Percentiles rank a stretch among this genome's conserved stretches.
Evolutionary conservation across 1,140 invertebrate species (phyloP).

Genomic region (Magallana ariakensis): DNA sequence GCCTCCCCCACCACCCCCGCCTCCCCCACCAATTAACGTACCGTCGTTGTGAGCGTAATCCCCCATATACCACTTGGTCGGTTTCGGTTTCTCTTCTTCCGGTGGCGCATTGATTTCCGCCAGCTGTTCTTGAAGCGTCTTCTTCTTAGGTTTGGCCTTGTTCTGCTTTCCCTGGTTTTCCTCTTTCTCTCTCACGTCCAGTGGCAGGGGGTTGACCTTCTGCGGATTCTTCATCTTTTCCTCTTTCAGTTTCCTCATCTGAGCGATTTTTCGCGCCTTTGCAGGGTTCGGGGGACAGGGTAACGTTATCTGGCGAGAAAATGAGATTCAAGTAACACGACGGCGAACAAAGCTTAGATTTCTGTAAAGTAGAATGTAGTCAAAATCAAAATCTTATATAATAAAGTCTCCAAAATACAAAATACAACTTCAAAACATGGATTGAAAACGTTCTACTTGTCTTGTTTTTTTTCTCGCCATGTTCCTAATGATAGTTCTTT

Average conservation of each 20-base stretch:
- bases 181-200: slow-evolving; percentile 57
- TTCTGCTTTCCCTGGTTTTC: slow-evolving; percentile 52
- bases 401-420: too few relatives aligned
- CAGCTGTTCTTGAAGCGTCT: slow-evolving; percentile 46
- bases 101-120: slow-evolving; percentile 50
- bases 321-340: too few relatives aligned
- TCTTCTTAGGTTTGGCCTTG: slow-evolving; percentile 52
- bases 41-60: slow-evolving; percentile 72
- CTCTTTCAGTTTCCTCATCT: slow-evolving; percentile 73
- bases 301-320: slow-evolving; percentile 53
- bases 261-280: slow-evolving; percentile 72
- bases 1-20: too few relatives aligned
- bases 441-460: too few relatives aligned
- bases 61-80: slow-evolving; percentile 76
- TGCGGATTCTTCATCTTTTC: slow-evolving; percentile 74
- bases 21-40: slow-evolving; percentile 43
- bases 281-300: slow-evolving; percentile 63
- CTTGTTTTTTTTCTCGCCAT: too few relatives aligned
- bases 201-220: background rate
- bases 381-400: too few relatives aligned
- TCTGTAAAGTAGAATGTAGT: too few relatives aligned
- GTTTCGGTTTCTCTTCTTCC: slow-evolving; percentile 59
- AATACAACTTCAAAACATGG: too few relatives aligned
- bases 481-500: too few relatives aligned
- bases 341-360: too few relatives aligned